Evolutionary conservation across 2,113 vertebrate genomes (phyloP).

Genomic region (Barbus barbus): DNA sequence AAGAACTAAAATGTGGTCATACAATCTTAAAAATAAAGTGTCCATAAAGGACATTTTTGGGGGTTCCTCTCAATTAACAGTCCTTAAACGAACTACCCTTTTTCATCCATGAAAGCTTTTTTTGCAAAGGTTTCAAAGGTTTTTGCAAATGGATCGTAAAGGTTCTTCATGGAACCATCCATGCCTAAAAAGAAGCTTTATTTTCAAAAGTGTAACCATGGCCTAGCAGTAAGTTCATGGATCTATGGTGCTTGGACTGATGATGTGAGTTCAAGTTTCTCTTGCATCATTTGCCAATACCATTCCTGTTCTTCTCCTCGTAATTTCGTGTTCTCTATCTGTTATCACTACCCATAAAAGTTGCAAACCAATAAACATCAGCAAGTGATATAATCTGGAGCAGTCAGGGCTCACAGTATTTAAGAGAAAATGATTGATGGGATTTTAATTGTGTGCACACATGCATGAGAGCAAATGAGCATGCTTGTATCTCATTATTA

Average conservation of each 20-base stretch:
- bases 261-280: neutral
- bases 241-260: neutral
- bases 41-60: no score
- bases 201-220: neutral
- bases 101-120: no score
- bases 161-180: neutral
- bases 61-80: no score
- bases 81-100: no score
- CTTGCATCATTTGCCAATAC: neutral
- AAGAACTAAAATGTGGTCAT: neutral
- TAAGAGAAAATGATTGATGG: constrained; percentile 29
- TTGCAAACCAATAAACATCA: constrained; percentile 17
- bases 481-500: constrained; percentile 31
- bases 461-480: constrained; percentile 17
- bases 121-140: no score
- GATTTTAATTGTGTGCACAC: constrained; percentile 32
- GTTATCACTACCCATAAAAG: neutral
- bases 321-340: neutral
- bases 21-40: no score
- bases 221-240: neutral
- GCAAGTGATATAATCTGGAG: neutral
- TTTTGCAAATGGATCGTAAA: no score
- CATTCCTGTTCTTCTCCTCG: neutral
- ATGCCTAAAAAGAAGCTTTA: neutral
- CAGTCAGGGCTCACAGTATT: neutral